Evolutionary conservation across 2,797 vertebrate genomes (phyloP).

Genomic region (Hypotaenidia okinawae): DNA sequence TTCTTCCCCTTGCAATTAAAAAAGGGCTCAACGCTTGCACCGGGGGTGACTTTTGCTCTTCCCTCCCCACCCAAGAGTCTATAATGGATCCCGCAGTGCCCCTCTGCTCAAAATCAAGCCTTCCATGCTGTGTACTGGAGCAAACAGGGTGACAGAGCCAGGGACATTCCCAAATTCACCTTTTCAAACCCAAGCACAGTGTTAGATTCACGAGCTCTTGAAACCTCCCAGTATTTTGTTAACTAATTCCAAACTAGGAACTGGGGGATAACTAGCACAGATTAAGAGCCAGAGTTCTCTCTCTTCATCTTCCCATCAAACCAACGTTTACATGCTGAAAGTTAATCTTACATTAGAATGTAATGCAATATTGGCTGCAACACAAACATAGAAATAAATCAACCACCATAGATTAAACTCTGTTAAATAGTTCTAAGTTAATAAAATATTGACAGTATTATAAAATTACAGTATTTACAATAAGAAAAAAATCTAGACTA

Average conservation of each 20-base stretch:
- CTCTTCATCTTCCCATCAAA: slow-evolving; percentile 74
- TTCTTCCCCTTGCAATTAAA: not conserved
- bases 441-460: slow-evolving; percentile 84
- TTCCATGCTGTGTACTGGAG: slow-evolving; percentile 46
- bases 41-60: not conserved
- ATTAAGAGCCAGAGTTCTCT: slow-evolving; percentile 71
- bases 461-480: slow-evolving; percentile 85
- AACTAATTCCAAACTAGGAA: slow-evolving; percentile 68
- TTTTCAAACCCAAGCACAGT: slow-evolving; percentile 65
- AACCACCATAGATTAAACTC: slow-evolving; percentile 80
- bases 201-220: slow-evolving; percentile 53
- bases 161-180: slow-evolving; percentile 8
- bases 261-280: slow-evolving; percentile 63
- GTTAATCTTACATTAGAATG: slow-evolving; percentile 82
- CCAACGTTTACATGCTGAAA: slow-evolving; percentile 73
- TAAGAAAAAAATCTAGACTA: slow-evolving; percentile 81
- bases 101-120: slow-evolving; percentile 75
- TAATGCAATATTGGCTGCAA: slow-evolving; percentile 79
- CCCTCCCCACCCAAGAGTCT: not conserved
- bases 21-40: not conserved
- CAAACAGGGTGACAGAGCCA: slow-evolving; percentile 15
- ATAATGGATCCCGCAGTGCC: slow-evolving; percentile 32
- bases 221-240: slow-evolving; percentile 19
- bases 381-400: slow-evolving; percentile 81
- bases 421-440: slow-evolving; percentile 83